Percentiles rank a stretch among this genome's conserved stretches.
These are phyloP conservation scores for Acrocephalus kingi DNA, from an alignment of 2,113 vertebrate species.

Conservation along the genomic window DNA sequence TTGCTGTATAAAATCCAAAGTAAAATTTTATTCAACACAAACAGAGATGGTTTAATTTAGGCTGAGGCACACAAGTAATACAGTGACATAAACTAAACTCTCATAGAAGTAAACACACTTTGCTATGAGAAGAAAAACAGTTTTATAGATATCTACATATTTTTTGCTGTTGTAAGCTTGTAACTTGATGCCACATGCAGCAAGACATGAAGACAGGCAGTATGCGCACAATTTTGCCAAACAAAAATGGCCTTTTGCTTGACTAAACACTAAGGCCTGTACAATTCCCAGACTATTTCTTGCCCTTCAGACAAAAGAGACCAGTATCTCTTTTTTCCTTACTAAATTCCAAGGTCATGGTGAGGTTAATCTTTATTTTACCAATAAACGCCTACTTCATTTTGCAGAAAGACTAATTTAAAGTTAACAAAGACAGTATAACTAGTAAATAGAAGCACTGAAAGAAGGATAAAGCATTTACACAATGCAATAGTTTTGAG, in stretches of 20 bases:
- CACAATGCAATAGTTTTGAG: not conserved
- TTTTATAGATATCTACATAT: not conserved
- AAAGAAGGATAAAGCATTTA: not conserved
- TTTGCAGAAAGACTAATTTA: not conserved
- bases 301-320: not conserved
- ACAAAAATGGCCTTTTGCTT: not conserved
- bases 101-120: not conserved
- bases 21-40: not conserved
- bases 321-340: not conserved
- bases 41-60: not conserved
- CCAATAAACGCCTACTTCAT: not conserved
- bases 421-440: not conserved
- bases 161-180: not conserved
- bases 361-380: conserved; percentile 28
- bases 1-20: not conserved
- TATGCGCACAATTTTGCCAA: not conserved
- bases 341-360: not conserved
- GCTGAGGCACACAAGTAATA: not conserved
- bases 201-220: not conserved
- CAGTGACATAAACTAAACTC: not conserved
- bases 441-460: not conserved
- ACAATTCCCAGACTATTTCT: not conserved
- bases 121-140: not conserved
- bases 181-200: not conserved
- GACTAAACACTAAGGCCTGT: not conserved